Evolutionary conservation across 2,113 vertebrate genomes (phyloP), one percentile per base, ranked within the genome.

Genomic region (Gobiocypris rarus): DNA sequence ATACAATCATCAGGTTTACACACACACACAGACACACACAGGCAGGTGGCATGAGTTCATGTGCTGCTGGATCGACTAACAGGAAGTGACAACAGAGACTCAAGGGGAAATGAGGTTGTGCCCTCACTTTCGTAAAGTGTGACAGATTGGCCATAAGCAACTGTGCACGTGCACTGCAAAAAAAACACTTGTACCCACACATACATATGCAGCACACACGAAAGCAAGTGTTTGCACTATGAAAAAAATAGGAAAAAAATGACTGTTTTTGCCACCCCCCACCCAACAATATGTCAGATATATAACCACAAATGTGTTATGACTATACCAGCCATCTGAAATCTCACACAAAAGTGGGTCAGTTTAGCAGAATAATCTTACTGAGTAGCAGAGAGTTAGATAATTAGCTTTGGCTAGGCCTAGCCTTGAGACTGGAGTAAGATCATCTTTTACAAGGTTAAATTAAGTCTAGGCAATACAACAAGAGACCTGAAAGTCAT

Each of bases 141-240:
- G 79, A 87, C 43, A 58, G 81, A 85, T 83, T 56, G 86, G 86
- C 86, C 91, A 90, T 91, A 88, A 91, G 90, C 88, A 86, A 81
- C 38, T 28, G 77, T 87, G 86, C 87, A 86, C 89, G 90, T 92
- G 91, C 92, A 91, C 65, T 87, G 84, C 63, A 50, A 58, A 86
- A 73, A 54, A 58, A 9, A 19, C 74, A 61, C 75, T 45, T 28
- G 75, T 17, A n/a, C 7, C 56, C 38, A 26, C 74, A 54, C 26
- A 75, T 22, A 38, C 28, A 38, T 9, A 17, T 15, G 4, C 10
- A 56, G 24, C 19, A 26, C 14, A 76, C 58, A 41, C 8, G 3
- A 58, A 76, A 34, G 22, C 15, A 67, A 67, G 15, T 63, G 28
- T 65, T 17, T 22, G 65, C 31, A 67, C 63, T 34, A 19, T 19